phyloP scores from a whole-genome alignment of 2,797 vertebrate species.

The Protosalanx chinensis region DNA sequence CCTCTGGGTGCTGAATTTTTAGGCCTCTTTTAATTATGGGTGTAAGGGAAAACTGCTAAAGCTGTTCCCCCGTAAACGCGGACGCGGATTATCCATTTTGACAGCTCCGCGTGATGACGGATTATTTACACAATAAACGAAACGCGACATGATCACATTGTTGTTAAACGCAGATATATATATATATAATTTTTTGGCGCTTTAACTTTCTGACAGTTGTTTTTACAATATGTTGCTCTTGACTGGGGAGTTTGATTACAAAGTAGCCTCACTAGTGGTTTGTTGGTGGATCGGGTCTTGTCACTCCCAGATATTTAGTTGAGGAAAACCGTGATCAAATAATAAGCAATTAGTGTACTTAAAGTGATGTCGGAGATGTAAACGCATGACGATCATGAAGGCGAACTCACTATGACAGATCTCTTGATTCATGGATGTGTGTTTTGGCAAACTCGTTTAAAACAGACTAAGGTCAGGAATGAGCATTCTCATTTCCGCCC shows the following conservation, averaged over 20 bases:
- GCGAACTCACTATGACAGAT: not conserved
- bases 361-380: too few relatives aligned
- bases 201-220: not conserved
- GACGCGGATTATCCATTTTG: slow-evolving; percentile 36
- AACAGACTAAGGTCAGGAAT: slow-evolving; percentile 20
- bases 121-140: slow-evolving; percentile 35
- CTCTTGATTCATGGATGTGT: not conserved
- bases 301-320: not conserved
- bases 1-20: slow-evolving; percentile 25
- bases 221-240: not conserved
- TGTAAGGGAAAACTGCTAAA: slow-evolving; percentile 4
- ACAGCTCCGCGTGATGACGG: slow-evolving; percentile 42
- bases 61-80: slow-evolving; percentile 4
- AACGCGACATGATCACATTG: not conserved
- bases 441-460: not conserved
- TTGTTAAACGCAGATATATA: not conserved
- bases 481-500: slow-evolving; percentile 27
- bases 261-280: not conserved
- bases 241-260: not conserved
- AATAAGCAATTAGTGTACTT: not conserved
- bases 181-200: not conserved
- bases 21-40: slow-evolving; percentile 41
- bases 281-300: not conserved
- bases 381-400: not conserved
- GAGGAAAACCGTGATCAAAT: not conserved